Percentiles rank a stretch among this genome's conserved stretches.
These are phyloP conservation scores for Corvus cornix DNA, from an alignment of 2,113 vertebrate species.

Conservation along the genomic window DNA sequence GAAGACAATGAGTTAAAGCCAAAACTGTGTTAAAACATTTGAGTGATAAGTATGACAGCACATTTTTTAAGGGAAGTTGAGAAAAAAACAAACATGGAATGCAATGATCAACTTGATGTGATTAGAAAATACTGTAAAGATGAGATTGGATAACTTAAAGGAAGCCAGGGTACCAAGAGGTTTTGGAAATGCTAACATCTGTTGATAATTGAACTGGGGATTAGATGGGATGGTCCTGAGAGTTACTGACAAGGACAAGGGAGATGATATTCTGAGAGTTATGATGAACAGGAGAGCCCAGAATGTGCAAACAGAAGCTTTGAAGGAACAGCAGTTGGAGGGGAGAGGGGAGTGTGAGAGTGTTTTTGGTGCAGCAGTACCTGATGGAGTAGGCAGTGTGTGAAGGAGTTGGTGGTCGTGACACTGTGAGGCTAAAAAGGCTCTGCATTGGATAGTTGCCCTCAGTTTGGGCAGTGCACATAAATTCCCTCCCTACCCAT, in stretches of 20 bases:
- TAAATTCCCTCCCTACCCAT: fast-evolving
- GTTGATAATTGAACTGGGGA: neutral
- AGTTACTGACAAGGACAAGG: neutral
- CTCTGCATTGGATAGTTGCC: neutral
- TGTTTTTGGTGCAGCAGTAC: neutral
- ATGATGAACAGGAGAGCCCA: neutral
- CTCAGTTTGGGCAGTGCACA: neutral
- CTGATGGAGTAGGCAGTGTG: fast-evolving
- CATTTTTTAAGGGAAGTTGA: neutral
- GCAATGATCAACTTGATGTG: neutral
- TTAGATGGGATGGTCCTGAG: neutral
- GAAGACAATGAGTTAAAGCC: neutral
- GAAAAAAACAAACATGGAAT: neutral
- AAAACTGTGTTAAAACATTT: neutral
- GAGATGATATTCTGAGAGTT: neutral
- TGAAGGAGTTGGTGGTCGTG: neutral
- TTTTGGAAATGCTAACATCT: neutral
- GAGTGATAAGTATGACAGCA: neutral
- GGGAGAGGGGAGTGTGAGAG: neutral
- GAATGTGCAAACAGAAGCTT: neutral
- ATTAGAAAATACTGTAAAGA: neutral
- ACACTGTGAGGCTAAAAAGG: neutral
- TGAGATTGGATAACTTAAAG: neutral
- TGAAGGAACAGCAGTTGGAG: fast-evolving
- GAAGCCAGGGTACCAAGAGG: neutral